Conservation (phyloP, 2,888 invertebrate genomes). For the Agrochola macilenta region DNA sequence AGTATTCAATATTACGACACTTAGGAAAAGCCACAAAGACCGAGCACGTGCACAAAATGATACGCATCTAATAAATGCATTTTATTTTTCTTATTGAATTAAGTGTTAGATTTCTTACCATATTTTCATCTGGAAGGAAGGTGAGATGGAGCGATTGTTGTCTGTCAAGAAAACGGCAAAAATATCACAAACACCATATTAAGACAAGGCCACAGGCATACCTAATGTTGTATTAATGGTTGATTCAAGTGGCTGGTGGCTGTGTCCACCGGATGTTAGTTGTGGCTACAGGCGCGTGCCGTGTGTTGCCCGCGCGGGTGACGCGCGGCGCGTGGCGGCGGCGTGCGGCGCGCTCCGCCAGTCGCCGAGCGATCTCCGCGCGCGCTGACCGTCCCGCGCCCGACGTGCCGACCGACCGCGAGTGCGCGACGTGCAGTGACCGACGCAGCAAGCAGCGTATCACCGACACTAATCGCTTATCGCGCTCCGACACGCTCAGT, state of each 20-base stretch:
- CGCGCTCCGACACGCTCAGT: slow-evolving; percentile 42
- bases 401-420: neutral
- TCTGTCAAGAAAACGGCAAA: neutral
- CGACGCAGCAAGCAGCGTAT: slow-evolving; percentile 3
- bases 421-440: slow-evolving; percentile 22
- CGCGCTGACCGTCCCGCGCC: slow-evolving; percentile 43
- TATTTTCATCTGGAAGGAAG: neutral
- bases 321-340: slow-evolving; percentile 8
- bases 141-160: slow-evolving; percentile 1
- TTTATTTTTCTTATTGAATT: neutral
- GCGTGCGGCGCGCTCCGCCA: slow-evolving; percentile 38
- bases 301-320: slow-evolving; percentile 1
- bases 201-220: neutral
- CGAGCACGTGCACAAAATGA: too few species aligned
- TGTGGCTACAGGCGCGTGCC: slow-evolving; percentile 5
- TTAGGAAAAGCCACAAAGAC: neutral
- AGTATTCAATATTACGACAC: too few species aligned
- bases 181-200: too few species aligned
- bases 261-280: slow-evolving; percentile 32
- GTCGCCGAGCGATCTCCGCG: slow-evolving; percentile 51
- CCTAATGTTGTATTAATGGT: neutral
- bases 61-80: neutral
- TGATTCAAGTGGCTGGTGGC: neutral
- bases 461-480: slow-evolving; percentile 56
- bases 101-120: neutral